Percentiles rank a stretch among this genome's conserved stretches.
Evolutionary conservation across 2,113 vertebrate species (phyloP).

Genomic region (Orthonyx spaldingii): DNA sequence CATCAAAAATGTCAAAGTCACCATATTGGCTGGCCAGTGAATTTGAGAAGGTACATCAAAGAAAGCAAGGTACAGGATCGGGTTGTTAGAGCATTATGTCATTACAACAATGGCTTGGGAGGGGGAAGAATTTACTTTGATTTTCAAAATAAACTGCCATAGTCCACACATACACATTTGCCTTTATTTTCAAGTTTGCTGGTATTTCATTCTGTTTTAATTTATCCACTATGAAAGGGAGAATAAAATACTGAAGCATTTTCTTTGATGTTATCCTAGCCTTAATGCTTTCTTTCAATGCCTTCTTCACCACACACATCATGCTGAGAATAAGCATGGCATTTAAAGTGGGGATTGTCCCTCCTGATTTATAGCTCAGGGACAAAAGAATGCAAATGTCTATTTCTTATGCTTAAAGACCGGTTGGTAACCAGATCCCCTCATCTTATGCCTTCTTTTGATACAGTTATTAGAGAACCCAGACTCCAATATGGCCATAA

Average conservation of each 20-base stretch:
- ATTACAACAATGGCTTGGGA: not conserved
- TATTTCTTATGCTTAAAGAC: not conserved
- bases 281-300: constrained; percentile 12
- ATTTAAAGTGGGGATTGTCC: constrained; percentile 6
- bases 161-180: not conserved
- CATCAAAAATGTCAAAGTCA: constrained; percentile 30
- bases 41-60: constrained; percentile 22
- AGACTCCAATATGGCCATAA: not conserved
- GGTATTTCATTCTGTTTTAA: not conserved
- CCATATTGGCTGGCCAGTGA: not conserved
- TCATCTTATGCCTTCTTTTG: not conserved
- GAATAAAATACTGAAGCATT: not conserved
- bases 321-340: constrained; percentile 2
- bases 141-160: not conserved
- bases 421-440: not conserved
- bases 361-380: not conserved
- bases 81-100: fast-evolving
- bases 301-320: not conserved
- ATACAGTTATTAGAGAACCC: not conserved
- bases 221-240: not conserved
- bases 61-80: not conserved
- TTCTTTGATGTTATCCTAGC: constrained; percentile 23
- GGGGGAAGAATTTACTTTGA: not conserved
- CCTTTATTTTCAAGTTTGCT: constrained; percentile 25
- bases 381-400: not conserved